Conservation (phyloP, 2,888 invertebrate species). For the Miltochrista miniata region DNA sequence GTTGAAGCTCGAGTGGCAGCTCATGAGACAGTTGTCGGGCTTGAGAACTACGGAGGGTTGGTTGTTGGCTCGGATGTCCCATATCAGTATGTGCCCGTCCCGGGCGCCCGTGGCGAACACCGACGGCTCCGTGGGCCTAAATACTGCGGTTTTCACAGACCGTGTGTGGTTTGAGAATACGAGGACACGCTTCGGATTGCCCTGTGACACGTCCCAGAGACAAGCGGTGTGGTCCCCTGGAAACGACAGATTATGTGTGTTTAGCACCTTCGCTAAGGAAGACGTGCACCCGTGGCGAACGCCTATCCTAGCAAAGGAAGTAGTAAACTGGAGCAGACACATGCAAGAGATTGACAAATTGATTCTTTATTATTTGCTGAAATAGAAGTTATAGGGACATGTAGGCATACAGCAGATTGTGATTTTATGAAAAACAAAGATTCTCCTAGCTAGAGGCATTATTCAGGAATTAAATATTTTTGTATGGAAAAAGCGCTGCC, state of each 20-base stretch:
- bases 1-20: constrained; percentile 84
- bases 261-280: no score
- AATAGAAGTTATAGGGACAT: no score
- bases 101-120: constrained; percentile 95
- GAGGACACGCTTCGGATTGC: constrained; percentile 69
- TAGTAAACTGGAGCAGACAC: no score
- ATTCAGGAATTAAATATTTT: no score
- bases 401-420: no score
- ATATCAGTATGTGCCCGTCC: constrained; percentile 93
- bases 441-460: no score
- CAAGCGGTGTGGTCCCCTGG: constrained; percentile 91
- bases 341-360: no score
- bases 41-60: constrained; percentile 71
- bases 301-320: no score
- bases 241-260: constrained; percentile 11
- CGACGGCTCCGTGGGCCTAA: constrained; percentile 86
- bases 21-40: constrained; percentile 89
- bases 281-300: no score
- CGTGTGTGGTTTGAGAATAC: constrained; percentile 90
- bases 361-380: no score
- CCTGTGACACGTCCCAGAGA: constrained; percentile 89
- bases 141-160: constrained; percentile 92
- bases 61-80: constrained; percentile 86
- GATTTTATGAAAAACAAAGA: no score
- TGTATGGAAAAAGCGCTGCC: no score